Evolutionary conservation across 2,888 invertebrate species (phyloP).

Genomic region (Lasioglossum morio): DNA sequence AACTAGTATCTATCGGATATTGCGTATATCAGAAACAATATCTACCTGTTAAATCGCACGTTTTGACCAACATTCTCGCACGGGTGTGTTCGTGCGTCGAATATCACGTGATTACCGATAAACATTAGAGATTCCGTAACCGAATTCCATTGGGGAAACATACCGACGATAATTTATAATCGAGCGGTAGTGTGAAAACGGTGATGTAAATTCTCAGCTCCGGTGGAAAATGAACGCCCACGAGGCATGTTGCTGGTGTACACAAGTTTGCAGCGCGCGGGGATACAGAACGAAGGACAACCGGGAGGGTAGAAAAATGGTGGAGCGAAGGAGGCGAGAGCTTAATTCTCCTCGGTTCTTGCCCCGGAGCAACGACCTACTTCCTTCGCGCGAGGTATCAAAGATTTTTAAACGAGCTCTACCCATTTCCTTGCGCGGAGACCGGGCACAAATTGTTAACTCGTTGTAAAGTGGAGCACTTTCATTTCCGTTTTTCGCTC

Average conservation of each 20-base stretch:
- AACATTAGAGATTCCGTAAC: neutral
- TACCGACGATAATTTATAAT: constrained; percentile 17
- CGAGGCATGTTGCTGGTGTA: constrained; percentile 46
- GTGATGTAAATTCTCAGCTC: constrained; percentile 55
- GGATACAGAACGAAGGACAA: constrained; percentile 54
- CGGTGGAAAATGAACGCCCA: constrained; percentile 57
- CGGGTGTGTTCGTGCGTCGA: neutral
- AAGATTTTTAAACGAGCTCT: constrained; percentile 66
- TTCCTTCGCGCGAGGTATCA: constrained; percentile 57
- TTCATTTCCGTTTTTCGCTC: constrained; percentile 39
- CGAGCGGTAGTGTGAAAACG: constrained; percentile 28
- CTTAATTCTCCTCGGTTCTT: constrained; percentile 63
- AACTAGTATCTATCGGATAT: too few relatives aligned
- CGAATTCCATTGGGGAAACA: neutral
- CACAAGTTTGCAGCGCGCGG: constrained; percentile 42
- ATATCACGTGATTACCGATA: neutral
- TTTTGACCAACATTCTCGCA: neutral
- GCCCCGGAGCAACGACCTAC: constrained; percentile 64
- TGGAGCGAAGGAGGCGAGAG: constrained; percentile 50
- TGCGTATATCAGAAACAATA: too few relatives aligned
- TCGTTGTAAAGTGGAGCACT: constrained; percentile 47
- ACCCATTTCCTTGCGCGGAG: constrained; percentile 55
- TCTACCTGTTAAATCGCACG: too few relatives aligned
- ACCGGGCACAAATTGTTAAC: constrained; percentile 58
- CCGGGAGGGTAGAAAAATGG: constrained; percentile 56